phyloP scores from a whole-genome alignment of 1,140 invertebrate genomes.

The Eriosoma lanigerum region DNA sequence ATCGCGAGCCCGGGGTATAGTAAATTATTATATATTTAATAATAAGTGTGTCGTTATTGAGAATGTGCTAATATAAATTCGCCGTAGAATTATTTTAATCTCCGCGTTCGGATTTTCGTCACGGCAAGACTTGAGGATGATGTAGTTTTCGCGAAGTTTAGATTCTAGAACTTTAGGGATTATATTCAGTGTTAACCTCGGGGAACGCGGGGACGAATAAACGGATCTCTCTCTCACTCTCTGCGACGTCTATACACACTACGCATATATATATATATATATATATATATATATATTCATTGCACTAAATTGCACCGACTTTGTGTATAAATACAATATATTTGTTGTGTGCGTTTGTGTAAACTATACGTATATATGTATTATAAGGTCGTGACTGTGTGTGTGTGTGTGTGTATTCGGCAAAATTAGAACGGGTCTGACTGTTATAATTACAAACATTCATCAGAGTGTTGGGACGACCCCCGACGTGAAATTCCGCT shows the following conservation, averaged over 20 bases:
- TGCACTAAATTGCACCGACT: too few species aligned
- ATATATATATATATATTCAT: not conserved
- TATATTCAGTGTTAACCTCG: not conserved
- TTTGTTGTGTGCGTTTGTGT: too few species aligned
- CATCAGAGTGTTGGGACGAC: conserved; percentile 30
- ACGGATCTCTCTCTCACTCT: too few species aligned
- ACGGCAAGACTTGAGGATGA: conserved; percentile 22
- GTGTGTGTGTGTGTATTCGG: conserved; percentile 6
- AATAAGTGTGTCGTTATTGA: too few species aligned
- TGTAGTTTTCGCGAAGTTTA: conserved; percentile 34
- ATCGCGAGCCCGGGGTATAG: too few species aligned
- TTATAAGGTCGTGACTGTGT: too few species aligned
- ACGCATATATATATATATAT: too few species aligned
- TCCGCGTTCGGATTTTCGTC: not conserved
- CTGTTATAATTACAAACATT: conserved; percentile 42
- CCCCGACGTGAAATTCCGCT: conserved; percentile 38
- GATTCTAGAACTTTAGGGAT: conserved; percentile 35
- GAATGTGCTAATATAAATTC: too few species aligned
- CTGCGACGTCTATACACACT: too few species aligned
- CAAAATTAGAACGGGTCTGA: conserved; percentile 45
- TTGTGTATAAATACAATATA: too few species aligned
- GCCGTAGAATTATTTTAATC: conserved; percentile 29
- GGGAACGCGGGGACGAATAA: not conserved
- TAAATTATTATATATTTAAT: too few species aligned
- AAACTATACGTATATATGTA: too few species aligned